These are phyloP conservation scores for Phalacrocorax aristotelis DNA, from an alignment of 2,113 vertebrate genomes.

Conservation along the genomic window DNA sequence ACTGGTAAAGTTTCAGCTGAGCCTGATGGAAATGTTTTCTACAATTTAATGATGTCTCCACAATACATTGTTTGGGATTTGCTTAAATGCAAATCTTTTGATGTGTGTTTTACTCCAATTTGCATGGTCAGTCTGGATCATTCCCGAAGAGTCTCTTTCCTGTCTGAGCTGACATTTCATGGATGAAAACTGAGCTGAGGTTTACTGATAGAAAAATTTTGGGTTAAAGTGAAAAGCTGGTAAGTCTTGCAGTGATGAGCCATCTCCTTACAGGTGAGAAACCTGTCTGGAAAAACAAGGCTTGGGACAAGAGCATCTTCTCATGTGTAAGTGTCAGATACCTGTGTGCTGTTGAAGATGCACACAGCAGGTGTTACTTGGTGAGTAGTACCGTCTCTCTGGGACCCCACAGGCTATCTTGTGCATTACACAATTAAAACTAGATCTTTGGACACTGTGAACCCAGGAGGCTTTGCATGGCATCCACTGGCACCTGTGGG, in stretches of 20 bases:
- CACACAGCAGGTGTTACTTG: rapidly evolving
- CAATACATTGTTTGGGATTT: conserved; percentile 9
- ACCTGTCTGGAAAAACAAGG: neutral
- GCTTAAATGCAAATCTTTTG: conserved; percentile 66
- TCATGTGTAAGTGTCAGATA: neutral
- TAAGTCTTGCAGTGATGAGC: neutral
- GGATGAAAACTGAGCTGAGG: neutral
- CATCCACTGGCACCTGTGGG: neutral
- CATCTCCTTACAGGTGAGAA: neutral
- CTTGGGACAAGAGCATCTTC: neutral
- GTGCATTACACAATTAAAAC: neutral
- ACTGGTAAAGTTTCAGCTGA: neutral
- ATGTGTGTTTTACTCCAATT: neutral
- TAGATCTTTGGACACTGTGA: neutral
- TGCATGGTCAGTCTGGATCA: conserved; percentile 38
- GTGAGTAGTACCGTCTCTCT: neutral
- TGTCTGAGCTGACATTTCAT: neutral
- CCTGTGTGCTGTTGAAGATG: neutral
- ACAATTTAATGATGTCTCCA: neutral
- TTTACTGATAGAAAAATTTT: neutral
- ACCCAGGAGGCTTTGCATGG: neutral
- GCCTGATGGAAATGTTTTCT: neutral
- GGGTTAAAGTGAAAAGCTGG: neutral
- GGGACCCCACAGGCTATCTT: neutral
- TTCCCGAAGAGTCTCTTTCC: neutral